Base-by-base conservation (phyloP, 2,888 invertebrate species). In the Ptychoptera contaminata region DNA sequence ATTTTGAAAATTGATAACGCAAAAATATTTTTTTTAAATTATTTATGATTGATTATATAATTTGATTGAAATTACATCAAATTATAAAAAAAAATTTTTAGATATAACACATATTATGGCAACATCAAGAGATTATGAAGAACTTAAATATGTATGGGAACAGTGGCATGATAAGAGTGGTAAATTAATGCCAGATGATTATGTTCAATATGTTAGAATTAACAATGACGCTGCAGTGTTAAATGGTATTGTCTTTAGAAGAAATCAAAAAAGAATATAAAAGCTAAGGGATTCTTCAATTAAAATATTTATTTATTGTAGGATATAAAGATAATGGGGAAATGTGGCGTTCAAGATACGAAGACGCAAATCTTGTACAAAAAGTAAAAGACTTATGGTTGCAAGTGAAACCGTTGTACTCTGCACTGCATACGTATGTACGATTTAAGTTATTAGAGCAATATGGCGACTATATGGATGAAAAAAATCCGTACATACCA, bases 91-190 rank as follows among this genome's bases (percentile, higher is more conserved):
- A 11, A 32, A 11, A 32, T 7, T 32, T 7, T 9, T n/a, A 32
- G 32, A 32, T 32, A 32, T 32, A 11, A n/a, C 77, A 1, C 74
- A 78, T 47, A 71, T 80, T 11, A 63, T 87, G 49, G 63, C 74
- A 0, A 72, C 67, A 29, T 83, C 82, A 47, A 71, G 79, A 38
- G 73, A 90, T 58, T 79, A 84, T 1, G 77, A 82, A 1, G 82
- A 85, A 56, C 62, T 92, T 52, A 73, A 77, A 53, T 74, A 85
- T 57, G 69, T 77, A 2, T 92, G 91, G 90, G 62, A 74, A 7
- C 74, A 81, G 52, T 92, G 87, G 86, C 73, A 90, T 51, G 75
- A 81, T 48, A 75, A 70, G 12, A 79, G 79, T 0, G 83, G 82
- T 1, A 74, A 79, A 2, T 71, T 71, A 42, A 71, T 77, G 31